Percentiles rank a stretch among this genome's conserved stretches.
Evolutionary conservation across 1,140 invertebrate genomes (phyloP).

Genomic region (Drosophila murphyi): DNA sequence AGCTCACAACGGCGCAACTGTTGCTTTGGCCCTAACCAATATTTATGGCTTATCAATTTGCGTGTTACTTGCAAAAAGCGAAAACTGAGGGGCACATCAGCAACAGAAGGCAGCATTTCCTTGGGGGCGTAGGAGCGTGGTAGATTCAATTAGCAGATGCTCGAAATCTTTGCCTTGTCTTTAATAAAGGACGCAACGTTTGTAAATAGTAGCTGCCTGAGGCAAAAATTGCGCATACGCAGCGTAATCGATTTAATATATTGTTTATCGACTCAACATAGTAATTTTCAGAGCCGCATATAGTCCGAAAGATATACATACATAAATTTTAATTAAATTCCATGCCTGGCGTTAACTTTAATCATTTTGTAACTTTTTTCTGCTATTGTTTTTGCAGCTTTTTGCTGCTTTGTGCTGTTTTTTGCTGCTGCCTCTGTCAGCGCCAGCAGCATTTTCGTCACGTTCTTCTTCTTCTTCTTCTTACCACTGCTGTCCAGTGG

Average conservation of each 20-base stretch:
- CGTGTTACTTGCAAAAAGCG: slow-evolving; percentile 49
- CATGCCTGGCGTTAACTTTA: slow-evolving; percentile 25
- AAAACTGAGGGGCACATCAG: slow-evolving; percentile 11
- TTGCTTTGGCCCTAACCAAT: slow-evolving; percentile 62
- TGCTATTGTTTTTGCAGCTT: not conserved
- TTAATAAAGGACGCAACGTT: not conserved
- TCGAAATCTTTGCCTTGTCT: slow-evolving; percentile 4
- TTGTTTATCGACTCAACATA: slow-evolving; percentile 48
- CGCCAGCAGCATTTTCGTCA: slow-evolving; percentile 22
- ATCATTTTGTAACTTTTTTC: slow-evolving; percentile 29
- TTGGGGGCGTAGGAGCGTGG: slow-evolving; percentile 29
- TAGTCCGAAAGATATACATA: not conserved
- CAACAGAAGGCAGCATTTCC: slow-evolving; percentile 12
- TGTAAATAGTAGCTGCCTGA: slow-evolving; percentile 44
- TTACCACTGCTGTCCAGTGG: slow-evolving; percentile 27
- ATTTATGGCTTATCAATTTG: slow-evolving; percentile 77
- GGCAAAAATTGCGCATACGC: slow-evolving; percentile 69
- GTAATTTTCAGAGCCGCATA: slow-evolving; percentile 35
- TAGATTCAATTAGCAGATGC: slow-evolving; percentile 68
- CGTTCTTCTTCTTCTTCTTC: not conserved
- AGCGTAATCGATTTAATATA: slow-evolving; percentile 37
- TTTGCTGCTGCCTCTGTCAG: slow-evolving; percentile 7
- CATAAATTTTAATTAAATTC: slow-evolving; percentile 76
- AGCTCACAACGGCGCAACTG: slow-evolving; percentile 53
- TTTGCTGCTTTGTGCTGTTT: not conserved